Conservation (phyloP, 2,113 vertebrate genomes). For the Centropus unirufus region DNA sequence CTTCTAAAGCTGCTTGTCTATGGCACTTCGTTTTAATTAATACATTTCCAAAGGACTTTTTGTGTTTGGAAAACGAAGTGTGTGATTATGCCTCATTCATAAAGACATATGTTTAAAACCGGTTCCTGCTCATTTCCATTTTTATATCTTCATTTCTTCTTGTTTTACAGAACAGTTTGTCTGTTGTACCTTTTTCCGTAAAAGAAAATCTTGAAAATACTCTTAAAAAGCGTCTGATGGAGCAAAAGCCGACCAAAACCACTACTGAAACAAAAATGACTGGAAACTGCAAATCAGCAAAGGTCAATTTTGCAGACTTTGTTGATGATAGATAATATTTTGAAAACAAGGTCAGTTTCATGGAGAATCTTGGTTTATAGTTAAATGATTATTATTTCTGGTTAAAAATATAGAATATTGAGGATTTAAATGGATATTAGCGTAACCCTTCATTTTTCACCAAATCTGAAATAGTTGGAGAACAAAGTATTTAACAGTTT, state of each 20-base stretch:
- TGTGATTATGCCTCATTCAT: constrained; percentile 60
- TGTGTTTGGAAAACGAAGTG: constrained; percentile 67
- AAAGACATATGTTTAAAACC: constrained; percentile 51
- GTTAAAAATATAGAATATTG: neutral
- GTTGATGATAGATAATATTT: neutral
- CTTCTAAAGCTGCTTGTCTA: constrained; percentile 43
- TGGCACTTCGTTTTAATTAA: constrained; percentile 70
- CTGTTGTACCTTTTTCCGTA: neutral
- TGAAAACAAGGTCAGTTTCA: neutral
- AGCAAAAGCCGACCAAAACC: neutral
- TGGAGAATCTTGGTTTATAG: neutral
- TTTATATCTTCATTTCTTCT: constrained; percentile 18
- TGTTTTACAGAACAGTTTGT: neutral
- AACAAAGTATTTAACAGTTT: neutral
- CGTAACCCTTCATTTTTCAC: neutral
- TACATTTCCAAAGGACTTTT: constrained; percentile 56
- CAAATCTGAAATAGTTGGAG: neutral
- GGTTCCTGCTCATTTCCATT: constrained; percentile 51
- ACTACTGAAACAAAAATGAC: constrained; percentile 41
- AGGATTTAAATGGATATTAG: neutral
- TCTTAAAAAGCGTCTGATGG: neutral
- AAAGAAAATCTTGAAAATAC: neutral
- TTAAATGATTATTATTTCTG: neutral
- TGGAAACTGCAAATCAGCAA: constrained; percentile 18
- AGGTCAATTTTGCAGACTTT: neutral